A percentile compares a stretch with the other conserved stretches of the same genome.
These are phyloP conservation scores for Myopa testacea DNA, from an alignment of 2,888 invertebrate genomes.

Conservation along the genomic window DNA sequence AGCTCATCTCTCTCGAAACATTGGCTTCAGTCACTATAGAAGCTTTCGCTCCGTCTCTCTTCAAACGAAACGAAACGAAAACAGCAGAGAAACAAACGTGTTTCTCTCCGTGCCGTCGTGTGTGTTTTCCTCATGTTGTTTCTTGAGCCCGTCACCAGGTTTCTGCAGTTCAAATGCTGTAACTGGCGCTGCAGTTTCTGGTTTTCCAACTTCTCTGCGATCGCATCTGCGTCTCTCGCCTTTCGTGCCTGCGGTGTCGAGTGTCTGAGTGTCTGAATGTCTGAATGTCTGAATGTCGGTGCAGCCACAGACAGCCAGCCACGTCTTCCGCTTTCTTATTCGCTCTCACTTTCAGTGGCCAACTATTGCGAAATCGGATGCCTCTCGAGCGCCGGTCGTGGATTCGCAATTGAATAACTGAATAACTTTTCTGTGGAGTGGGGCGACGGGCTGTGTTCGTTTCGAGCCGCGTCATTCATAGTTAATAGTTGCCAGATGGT, in stretches of 20 bases:
- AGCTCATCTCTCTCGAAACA: neutral
- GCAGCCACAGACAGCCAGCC: neutral
- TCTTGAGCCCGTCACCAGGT: neutral
- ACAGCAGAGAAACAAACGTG: neutral
- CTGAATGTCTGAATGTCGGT: neutral
- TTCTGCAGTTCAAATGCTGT: slow-evolving; percentile 3
- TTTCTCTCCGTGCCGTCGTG: neutral
- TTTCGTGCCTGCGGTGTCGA: slow-evolving; percentile 9
- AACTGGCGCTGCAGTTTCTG: slow-evolving; percentile 39
- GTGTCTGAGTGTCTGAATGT: neutral
- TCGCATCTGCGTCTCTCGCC: slow-evolving; percentile 6
- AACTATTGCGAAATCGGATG: slow-evolving; percentile 64
- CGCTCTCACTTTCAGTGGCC: slow-evolving; percentile 67
- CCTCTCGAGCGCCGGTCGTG: slow-evolving; percentile 45
- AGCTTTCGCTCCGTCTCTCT: neutral
- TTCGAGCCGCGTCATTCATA: too few species aligned
- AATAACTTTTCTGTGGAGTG: slow-evolving; percentile 8
- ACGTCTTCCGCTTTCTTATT: slow-evolving; percentile 52
- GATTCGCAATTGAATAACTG: slow-evolving; percentile 60
- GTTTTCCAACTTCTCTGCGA: slow-evolving; percentile 37
- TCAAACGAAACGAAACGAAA: too few species aligned
- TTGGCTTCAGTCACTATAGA: neutral
- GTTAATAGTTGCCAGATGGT: too few species aligned
- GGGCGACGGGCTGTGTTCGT: neutral
- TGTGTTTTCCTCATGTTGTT: neutral